These are phyloP conservation scores for Homalodisca vitripennis DNA, from an alignment of 1,140 invertebrate species.

Conservation along the genomic window DNA sequence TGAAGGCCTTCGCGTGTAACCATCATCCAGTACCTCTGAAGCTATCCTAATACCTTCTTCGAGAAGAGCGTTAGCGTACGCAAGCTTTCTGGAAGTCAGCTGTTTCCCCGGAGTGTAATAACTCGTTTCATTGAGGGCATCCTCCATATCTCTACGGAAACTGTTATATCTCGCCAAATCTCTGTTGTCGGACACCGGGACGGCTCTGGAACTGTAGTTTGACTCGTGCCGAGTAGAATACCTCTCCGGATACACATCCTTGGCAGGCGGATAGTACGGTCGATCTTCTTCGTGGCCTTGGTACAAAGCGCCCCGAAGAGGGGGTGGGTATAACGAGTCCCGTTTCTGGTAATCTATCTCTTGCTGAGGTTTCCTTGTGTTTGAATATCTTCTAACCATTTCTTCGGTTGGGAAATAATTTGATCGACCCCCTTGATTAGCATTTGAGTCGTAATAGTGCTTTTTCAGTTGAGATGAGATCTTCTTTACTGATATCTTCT, in stretches of 20 bases:
- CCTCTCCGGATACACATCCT: neutral
- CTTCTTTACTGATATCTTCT: neutral
- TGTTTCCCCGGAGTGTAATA: neutral
- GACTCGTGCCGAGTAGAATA: neutral
- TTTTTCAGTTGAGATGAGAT: neutral
- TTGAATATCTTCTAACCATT: neutral
- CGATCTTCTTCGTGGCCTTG: neutral
- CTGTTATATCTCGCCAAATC: constrained; percentile 34
- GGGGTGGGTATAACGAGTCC: constrained; percentile 27
- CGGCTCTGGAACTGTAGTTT: neutral
- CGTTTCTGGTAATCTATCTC: constrained; percentile 5
- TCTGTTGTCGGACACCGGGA: neutral
- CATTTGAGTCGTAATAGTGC: neutral
- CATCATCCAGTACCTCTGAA: constrained; percentile 3
- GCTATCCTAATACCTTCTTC: constrained; percentile 13
- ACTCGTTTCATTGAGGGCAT: constrained; percentile 33
- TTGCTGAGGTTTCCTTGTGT: constrained; percentile 1
- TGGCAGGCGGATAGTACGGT: neutral
- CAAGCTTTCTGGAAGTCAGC: neutral
- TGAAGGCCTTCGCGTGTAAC: neutral
- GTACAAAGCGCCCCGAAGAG: constrained; percentile 21
- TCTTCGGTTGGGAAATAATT: neutral
- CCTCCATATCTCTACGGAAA: constrained; percentile 37
- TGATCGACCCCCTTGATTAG: neutral
- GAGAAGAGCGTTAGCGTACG: constrained; percentile 6